Evolutionary conservation across 2,888 invertebrate species (phyloP).

Genomic region (Cacoxenus indagator): DNA sequence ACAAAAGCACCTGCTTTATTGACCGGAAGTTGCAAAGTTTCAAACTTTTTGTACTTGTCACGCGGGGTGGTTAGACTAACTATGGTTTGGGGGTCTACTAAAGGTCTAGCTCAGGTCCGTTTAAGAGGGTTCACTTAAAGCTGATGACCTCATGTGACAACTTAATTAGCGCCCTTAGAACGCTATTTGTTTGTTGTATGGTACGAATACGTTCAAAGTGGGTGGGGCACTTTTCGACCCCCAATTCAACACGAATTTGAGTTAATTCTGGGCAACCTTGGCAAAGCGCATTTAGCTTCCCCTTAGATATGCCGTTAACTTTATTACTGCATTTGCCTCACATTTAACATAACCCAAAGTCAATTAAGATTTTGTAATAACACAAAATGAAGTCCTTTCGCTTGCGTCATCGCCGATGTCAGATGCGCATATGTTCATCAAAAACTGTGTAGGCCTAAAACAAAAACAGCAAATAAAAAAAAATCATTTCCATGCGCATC

Average conservation of each 20-base stretch:
- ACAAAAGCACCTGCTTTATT: constrained; percentile 58
- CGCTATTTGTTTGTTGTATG: neutral
- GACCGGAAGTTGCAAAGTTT: constrained; percentile 66
- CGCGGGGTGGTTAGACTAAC: constrained; percentile 3
- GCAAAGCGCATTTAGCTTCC: neutral
- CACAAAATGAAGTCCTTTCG: neutral
- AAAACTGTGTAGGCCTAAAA: neutral
- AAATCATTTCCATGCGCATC: constrained; percentile 11
- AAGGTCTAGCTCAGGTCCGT: neutral
- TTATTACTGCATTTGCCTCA: neutral
- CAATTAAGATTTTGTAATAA: neutral
- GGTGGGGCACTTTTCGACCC: no score
- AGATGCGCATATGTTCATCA: neutral
- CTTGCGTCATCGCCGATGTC: neutral
- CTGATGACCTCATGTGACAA: constrained; percentile 3
- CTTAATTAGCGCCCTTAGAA: constrained; percentile 2
- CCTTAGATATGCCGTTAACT: neutral
- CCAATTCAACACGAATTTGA: no score
- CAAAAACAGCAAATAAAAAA: neutral
- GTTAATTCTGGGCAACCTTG: no score
- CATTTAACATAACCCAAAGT: constrained; percentile 4
- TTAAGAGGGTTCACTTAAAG: neutral
- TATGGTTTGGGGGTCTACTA: neutral
- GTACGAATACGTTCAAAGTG: no score
- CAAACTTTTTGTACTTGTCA: constrained; percentile 44